Conservation (phyloP, 2,113 vertebrate species). For the Chaetops frenatus region DNA sequence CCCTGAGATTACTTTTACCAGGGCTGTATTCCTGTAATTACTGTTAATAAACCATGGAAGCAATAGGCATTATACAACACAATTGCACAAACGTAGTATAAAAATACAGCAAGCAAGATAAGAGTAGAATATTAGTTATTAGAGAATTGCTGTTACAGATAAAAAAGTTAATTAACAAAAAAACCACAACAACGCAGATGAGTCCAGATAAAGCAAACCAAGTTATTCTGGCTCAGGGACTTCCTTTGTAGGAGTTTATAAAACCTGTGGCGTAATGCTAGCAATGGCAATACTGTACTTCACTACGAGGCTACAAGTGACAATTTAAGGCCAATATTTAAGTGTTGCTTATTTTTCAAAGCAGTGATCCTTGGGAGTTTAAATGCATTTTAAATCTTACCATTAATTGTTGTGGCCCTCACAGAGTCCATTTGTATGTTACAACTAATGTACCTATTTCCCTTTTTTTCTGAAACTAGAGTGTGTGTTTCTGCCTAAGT, state of each 20-base stretch:
- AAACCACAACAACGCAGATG: background rate
- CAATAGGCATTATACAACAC: background rate
- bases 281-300: background rate
- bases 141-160: background rate
- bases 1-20: background rate
- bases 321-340: background rate
- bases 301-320: background rate
- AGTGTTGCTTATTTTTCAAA: background rate
- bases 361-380: background rate
- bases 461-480: background rate
- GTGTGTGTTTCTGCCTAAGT: background rate
- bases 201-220: background rate
- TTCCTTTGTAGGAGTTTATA: background rate
- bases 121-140: background rate
- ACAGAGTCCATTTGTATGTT: background rate
- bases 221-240: background rate
- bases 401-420: background rate
- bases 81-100: background rate
- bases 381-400: background rate
- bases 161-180: background rate
- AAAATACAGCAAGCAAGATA: background rate
- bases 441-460: background rate
- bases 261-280: background rate
- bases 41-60: background rate
- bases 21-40: background rate